Percentiles rank a stretch among this genome's conserved stretches.
Conservation (phyloP, 2,797 vertebrate species). For the Lagocephalus sceleratus region DNA sequence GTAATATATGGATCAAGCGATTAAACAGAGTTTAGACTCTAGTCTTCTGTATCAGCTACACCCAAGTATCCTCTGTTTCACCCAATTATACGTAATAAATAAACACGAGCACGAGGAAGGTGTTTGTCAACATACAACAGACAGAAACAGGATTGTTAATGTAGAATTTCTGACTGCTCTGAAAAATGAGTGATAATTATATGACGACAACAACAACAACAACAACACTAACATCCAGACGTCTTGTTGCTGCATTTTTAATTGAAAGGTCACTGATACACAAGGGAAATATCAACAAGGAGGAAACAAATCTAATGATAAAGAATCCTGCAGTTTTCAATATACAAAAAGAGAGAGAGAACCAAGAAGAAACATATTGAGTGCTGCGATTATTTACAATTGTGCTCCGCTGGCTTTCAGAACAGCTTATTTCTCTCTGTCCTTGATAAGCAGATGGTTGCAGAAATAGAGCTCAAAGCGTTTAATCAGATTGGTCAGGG, state of each 20-base stretch:
- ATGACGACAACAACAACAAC: slow-evolving; percentile 6
- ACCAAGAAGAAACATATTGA: slow-evolving; percentile 14
- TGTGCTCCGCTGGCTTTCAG: slow-evolving; percentile 19
- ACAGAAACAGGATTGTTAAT: too few relatives aligned
- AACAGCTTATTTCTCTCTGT: slow-evolving; percentile 18
- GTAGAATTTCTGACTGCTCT: too few relatives aligned
- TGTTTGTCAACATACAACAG: slow-evolving; percentile 4
- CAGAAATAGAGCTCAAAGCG: slow-evolving; percentile 34
- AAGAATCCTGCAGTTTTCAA: slow-evolving; percentile 17
- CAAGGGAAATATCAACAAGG: slow-evolving; percentile 22
- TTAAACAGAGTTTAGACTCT: too few relatives aligned
- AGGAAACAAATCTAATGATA: slow-evolving; percentile 17
- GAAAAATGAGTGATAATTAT: slow-evolving; percentile 7
- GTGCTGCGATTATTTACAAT: slow-evolving; percentile 11
- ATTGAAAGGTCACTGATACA: slow-evolving; percentile 40
- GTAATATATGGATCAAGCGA: too few relatives aligned
- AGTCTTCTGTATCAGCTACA: too few relatives aligned
- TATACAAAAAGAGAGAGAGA: slow-evolving; percentile 43
- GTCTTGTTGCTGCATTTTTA: slow-evolving; percentile 53
- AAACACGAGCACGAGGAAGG: background rate
- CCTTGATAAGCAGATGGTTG: slow-evolving; percentile 40
- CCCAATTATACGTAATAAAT: too few relatives aligned
- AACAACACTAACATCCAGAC: slow-evolving; percentile 21
- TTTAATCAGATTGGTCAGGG: slow-evolving; percentile 44
- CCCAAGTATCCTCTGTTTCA: too few relatives aligned